A percentile compares a stretch with the other conserved stretches of the same genome.
Evolutionary conservation across 1,140 invertebrate species (phyloP).

Genomic region (Neodiprion fabricii): DNA sequence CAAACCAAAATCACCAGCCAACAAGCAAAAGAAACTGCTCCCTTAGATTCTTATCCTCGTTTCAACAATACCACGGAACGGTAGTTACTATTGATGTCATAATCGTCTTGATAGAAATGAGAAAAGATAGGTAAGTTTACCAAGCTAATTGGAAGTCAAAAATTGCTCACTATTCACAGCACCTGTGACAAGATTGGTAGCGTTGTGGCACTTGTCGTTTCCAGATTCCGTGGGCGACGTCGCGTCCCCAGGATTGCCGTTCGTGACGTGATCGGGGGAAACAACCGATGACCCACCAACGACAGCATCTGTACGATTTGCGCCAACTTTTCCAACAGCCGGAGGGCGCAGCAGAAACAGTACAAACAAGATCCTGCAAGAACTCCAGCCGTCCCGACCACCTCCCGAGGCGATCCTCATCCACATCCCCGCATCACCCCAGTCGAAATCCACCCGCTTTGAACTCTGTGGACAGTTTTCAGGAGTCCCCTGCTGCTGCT

Average conservation of each 20-base stretch:
- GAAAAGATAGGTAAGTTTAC: too few relatives aligned
- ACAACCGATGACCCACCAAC: neutral
- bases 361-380: constrained; percentile 40
- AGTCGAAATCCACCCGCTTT: neutral
- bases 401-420: constrained; percentile 52
- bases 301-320: constrained; percentile 44
- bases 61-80: neutral
- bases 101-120: too few relatives aligned
- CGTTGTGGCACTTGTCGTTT: neutral
- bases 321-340: constrained; percentile 40
- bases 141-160: too few relatives aligned
- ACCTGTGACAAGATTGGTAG: neutral
- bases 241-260: neutral
- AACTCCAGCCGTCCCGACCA: constrained; percentile 51
- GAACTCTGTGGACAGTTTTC: neutral
- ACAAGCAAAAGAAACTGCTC: neutral
- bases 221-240: neutral
- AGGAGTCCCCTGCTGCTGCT: neutral
- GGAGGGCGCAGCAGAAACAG: constrained; percentile 41
- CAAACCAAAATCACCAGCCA: too few relatives aligned
- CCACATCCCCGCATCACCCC: constrained; percentile 61
- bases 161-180: neutral
- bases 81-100: too few relatives aligned
- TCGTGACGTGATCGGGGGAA: neutral
- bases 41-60: neutral